Base-by-base conservation (phyloP, 2,797 vertebrate genomes). In the Urophycis tenuis region DNA sequence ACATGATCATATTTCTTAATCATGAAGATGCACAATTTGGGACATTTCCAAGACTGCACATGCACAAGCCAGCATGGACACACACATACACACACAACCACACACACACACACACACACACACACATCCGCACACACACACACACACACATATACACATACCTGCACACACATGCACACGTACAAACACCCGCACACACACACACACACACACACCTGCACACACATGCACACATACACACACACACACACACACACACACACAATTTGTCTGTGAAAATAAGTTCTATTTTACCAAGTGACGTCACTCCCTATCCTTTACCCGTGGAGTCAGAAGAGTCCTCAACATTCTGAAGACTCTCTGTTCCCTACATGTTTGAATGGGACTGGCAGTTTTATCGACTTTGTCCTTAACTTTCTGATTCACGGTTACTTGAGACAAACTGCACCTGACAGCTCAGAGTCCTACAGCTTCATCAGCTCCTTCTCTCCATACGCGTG, bases 31-130 rank as follows among this genome's bases (percentile, higher is more conserved):
- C 53, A 9, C 7, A 60, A n/a, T 49, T 22, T 19, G 14, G 17
- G 45, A 22, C 19, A 22, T 49, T 19, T 49, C 45, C 10, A 49
- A 49, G 45, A 49, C 17, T 49, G 39, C 64, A 34, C 75, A 80
- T 34, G 71, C 77, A 78, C 41, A 78, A 70, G 60, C 77, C 53
- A 17, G 11, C 75, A 79, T 53, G 75, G 69, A 25, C 36, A 77
- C 77, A 67, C 78, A 60, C 77, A 69, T 81, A 64, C 71, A 75
- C 83, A 33, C 74, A 77, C 33, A 30, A 60, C 30, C 74, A 70
- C n/a, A 41, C 32, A 35, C 33, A 71, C 75, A 45, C 75, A 76
- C 64, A 71, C 14, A 39, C 60, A 39, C 22, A 69, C n/a, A 75
- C 32, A 75, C 36, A 39, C 36, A 2, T 9, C 3, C 36, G 11